A percentile compares a stretch with the other conserved stretches of the same genome.
Evolutionary conservation across 2,888 invertebrate species (phyloP).

Genomic region (Epinotia ramella): DNA sequence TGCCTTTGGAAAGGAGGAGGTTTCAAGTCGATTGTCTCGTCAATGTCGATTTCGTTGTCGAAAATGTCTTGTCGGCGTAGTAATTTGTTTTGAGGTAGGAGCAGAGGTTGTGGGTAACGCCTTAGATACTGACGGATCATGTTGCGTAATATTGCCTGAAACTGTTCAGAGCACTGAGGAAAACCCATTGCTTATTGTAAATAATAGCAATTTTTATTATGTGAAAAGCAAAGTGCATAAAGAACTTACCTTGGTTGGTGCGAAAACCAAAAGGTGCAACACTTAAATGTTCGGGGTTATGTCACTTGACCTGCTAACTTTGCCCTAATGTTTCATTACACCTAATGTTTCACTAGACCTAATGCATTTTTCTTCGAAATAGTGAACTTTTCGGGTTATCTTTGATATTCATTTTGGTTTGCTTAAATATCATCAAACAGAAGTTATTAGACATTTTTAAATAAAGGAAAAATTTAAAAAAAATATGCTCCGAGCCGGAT

Average conservation of each 20-base stretch:
- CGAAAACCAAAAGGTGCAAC: constrained; percentile 14
- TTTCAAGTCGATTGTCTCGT: constrained; percentile 57
- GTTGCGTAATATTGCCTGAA: constrained; percentile 49
- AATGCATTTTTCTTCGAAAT: no score
- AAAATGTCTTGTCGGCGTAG: constrained; percentile 58
- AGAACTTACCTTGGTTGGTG: constrained; percentile 21
- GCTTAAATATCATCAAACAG: no score
- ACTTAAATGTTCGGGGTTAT: neutral
- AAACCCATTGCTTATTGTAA: neutral
- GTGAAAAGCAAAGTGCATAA: constrained; percentile 24
- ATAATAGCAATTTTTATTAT: neutral
- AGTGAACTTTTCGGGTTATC: no score
- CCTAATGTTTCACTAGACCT: no score
- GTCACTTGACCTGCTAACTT: no score
- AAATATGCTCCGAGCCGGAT: no score
- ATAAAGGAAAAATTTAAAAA: no score
- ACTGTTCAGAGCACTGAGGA: constrained; percentile 23
- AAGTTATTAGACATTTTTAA: no score
- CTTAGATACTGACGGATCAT: constrained; percentile 49
- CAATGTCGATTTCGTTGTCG: constrained; percentile 66
- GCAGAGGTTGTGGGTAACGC: constrained; percentile 46
- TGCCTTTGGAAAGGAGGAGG: constrained; percentile 64
- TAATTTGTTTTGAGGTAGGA: constrained; percentile 29
- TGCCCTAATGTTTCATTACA: no score
- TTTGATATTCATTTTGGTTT: no score